Percentiles rank a stretch among this genome's conserved stretches.
These are phyloP conservation scores for Drosophila robusta DNA, from an alignment of 2,888 invertebrate genomes.

Conservation along the genomic window DNA sequence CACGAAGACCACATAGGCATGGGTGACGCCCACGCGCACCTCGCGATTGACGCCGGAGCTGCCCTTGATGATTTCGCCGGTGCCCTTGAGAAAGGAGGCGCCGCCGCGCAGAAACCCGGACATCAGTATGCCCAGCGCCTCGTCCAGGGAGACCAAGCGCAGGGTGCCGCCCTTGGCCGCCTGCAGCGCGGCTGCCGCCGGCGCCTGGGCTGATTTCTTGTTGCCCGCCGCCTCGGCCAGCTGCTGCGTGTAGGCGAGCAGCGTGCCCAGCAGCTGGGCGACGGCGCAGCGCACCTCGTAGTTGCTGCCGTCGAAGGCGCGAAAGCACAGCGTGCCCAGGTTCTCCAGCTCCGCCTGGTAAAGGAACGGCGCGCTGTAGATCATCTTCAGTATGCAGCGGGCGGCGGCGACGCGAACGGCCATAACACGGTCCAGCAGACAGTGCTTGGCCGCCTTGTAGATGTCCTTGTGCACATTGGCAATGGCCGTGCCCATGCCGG, in stretches of 20 bases:
- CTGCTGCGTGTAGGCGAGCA: conserved; percentile 90
- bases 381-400: conserved; percentile 94
- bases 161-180: conserved; percentile 76
- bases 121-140: conserved; percentile 95
- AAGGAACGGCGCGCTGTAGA: conserved; percentile 93
- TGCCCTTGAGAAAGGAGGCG: conserved; percentile 96
- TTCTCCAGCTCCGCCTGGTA: conserved; percentile 96
- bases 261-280: conserved; percentile 94
- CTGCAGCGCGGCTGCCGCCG: conserved; percentile 56
- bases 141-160: conserved; percentile 92
- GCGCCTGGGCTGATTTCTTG: conserved; percentile 74
- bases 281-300: conserved; percentile 97
- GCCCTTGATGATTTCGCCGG: conserved; percentile 97
- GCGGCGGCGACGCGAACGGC: conserved; percentile 97
- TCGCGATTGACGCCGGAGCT: conserved; percentile 97
- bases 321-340: conserved; percentile 94
- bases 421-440: conserved; percentile 96
- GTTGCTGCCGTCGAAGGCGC: conserved; percentile 96
- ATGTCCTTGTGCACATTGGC: conserved; percentile 94
- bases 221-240: conserved; percentile 86
- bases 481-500: conserved; percentile 98
- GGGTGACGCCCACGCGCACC: conserved; percentile 98
- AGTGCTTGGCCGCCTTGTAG: conserved; percentile 94
- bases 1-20: conserved; percentile 98
- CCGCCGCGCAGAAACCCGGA: conserved; percentile 97